Evolutionary conservation across 2,888 invertebrate genomes (phyloP).

Genomic region (Athalia cordata): DNA sequence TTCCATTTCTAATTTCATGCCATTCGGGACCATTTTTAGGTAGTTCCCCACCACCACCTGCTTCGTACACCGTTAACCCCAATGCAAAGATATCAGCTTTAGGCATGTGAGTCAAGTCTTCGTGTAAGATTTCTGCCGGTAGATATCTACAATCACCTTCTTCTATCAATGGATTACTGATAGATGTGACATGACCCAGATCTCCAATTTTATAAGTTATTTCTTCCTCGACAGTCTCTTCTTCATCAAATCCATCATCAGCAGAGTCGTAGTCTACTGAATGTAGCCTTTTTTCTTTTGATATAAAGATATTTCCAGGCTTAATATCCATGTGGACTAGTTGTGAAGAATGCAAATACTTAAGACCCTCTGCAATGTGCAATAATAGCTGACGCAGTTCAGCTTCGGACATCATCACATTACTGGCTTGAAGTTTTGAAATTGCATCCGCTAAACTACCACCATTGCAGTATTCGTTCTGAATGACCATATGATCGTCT

Average conservation of each 20-base stretch:
- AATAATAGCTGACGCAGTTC: conserved; percentile 85
- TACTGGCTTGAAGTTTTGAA: conserved; percentile 71
- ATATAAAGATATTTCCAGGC: conserved; percentile 93
- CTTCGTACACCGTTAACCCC: conserved; percentile 85
- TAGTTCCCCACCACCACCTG: conserved; percentile 86
- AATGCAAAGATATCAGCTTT: conserved; percentile 95
- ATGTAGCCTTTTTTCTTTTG: conserved; percentile 77
- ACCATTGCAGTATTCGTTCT: conserved; percentile 96
- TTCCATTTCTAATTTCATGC: conserved; percentile 88
- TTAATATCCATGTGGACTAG: conserved; percentile 96
- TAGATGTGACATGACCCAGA: conserved; percentile 92
- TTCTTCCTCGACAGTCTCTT: conserved; percentile 79
- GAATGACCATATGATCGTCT: conserved; percentile 95
- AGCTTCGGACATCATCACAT: conserved; percentile 79
- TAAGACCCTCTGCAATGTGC: conserved; percentile 89
- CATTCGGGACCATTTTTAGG: conserved; percentile 93
- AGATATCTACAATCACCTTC: conserved; percentile 96
- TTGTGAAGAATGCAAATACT: conserved; percentile 91
- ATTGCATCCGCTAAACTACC: conserved; percentile 86
- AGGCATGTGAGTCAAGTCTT: conserved; percentile 84
- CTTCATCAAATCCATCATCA: conserved; percentile 85
- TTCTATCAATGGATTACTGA: conserved; percentile 88
- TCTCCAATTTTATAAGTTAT: conserved; percentile 90
- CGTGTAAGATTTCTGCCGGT: conserved; percentile 90
- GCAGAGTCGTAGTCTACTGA: conserved; percentile 78